These are phyloP conservation scores for Bothrops alternatus DNA, from an alignment of 2,797 vertebrate genomes.

Conservation along the genomic window DNA sequence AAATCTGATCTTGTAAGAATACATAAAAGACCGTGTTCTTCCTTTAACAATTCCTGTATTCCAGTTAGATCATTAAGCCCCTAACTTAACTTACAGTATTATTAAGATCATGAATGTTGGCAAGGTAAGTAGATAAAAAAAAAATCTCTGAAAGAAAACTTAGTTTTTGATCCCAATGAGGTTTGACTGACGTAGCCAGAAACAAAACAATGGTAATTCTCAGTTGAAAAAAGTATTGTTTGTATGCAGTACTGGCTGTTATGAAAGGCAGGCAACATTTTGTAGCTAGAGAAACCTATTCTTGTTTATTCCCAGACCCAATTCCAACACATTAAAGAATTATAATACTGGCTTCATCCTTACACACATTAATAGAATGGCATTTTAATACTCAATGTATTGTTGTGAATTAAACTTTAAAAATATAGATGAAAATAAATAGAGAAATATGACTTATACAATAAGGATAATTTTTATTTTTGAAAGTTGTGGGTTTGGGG, in stretches of 20 bases:
- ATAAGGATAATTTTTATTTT: background rate
- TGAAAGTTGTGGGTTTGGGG: background rate
- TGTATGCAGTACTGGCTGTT: background rate
- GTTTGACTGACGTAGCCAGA: background rate
- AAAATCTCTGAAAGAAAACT: background rate
- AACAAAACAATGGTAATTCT: slow-evolving; percentile 5
- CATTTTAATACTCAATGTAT: background rate
- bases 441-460: background rate
- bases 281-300: background rate
- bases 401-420: background rate
- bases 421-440: background rate
- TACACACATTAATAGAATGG: background rate
- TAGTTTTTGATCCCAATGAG: background rate
- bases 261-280: background rate
- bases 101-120: background rate
- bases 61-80: background rate
- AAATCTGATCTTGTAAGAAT: background rate
- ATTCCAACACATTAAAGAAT: background rate
- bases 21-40: background rate
- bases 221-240: background rate
- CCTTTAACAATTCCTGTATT: background rate
- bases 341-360: no score
- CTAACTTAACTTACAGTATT: background rate
- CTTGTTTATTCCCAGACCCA: background rate
- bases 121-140: background rate